Evolutionary conservation across 2,113 vertebrate species (phyloP).

Genomic region (Bungarus multicinctus): DNA sequence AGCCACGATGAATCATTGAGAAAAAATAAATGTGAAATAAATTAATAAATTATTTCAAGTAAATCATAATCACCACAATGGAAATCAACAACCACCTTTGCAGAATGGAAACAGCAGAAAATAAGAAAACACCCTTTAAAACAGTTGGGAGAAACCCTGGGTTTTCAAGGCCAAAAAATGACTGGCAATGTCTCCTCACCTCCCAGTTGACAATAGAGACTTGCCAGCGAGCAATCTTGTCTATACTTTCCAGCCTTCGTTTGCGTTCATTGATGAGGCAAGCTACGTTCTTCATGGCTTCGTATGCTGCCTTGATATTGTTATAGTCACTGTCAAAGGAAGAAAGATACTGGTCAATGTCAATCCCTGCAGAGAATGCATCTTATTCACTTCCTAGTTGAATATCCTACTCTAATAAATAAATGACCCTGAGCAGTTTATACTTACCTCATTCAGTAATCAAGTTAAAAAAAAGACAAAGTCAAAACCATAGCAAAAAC

Average conservation of each 20-base stretch:
- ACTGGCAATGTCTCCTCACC: conserved; percentile 70
- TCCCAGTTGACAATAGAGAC: conserved; percentile 94
- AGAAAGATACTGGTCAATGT: conserved; percentile 35
- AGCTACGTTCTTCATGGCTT: conserved; percentile 96
- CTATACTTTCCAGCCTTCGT: conserved; percentile 89
- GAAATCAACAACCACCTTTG: not conserved
- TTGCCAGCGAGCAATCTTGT: conserved; percentile 96
- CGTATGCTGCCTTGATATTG: conserved; percentile 85
- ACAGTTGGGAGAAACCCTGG: not conserved
- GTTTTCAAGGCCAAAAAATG: conserved; percentile 31
- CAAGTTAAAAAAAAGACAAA: not conserved
- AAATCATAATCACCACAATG: not conserved
- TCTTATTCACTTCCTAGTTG: not conserved
- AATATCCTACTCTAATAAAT: not conserved
- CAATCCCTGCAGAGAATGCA: not conserved
- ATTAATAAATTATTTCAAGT: not conserved
- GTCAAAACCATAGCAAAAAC: not conserved
- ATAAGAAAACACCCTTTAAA: not conserved
- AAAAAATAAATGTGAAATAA: not conserved
- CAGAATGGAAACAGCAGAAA: conserved; percentile 11
- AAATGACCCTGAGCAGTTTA: not conserved
- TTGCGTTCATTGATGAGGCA: conserved; percentile 97
- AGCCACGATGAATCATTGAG: not conserved
- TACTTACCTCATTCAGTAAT: not conserved
- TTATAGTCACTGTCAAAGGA: conserved; percentile 80